These are phyloP conservation scores for Phortica magna DNA, from an alignment of 2,888 invertebrate species.

Conservation along the genomic window DNA sequence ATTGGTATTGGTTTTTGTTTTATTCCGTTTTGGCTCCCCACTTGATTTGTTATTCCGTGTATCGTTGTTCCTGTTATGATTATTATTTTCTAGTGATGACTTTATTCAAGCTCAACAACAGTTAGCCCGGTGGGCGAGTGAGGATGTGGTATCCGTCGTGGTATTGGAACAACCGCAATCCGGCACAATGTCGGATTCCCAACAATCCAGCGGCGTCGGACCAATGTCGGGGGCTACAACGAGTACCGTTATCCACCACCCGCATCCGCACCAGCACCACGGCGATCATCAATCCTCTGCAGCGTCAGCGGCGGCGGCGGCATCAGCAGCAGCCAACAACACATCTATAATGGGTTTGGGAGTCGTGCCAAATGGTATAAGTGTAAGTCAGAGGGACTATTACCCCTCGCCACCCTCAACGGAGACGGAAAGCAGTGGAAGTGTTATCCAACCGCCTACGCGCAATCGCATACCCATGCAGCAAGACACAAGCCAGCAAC, in stretches of 20 bases:
- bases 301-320: slow-evolving; percentile 64
- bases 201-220: slow-evolving; percentile 80
- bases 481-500: slow-evolving; percentile 69
- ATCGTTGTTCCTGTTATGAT: slow-evolving; percentile 86
- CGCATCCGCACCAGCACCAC: slow-evolving; percentile 77
- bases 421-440: slow-evolving; percentile 80
- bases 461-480: slow-evolving; percentile 66
- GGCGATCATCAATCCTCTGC: slow-evolving; percentile 77
- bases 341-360: slow-evolving; percentile 72
- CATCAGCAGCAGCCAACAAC: slow-evolving; percentile 62
- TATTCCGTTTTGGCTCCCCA: slow-evolving; percentile 29
- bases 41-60: slow-evolving; percentile 58
- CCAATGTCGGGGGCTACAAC: slow-evolving; percentile 80
- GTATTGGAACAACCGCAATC: slow-evolving; percentile 78
- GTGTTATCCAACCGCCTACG: slow-evolving; percentile 77
- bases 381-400: slow-evolving; percentile 79
- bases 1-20: slow-evolving; percentile 17
- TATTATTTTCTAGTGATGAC: slow-evolving; percentile 97
- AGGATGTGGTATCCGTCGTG: slow-evolving; percentile 85
- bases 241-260: slow-evolving; percentile 80
- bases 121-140: slow-evolving; percentile 97
- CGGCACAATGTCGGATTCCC: slow-evolving; percentile 78
- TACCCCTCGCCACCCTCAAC: slow-evolving; percentile 79
- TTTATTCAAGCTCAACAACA: slow-evolving; percentile 98
- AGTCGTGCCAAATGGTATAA: slow-evolving; percentile 77